Evolutionary conservation across 2,797 vertebrate species (phyloP).

Genomic region (Chaenodraco wilsoni): DNA sequence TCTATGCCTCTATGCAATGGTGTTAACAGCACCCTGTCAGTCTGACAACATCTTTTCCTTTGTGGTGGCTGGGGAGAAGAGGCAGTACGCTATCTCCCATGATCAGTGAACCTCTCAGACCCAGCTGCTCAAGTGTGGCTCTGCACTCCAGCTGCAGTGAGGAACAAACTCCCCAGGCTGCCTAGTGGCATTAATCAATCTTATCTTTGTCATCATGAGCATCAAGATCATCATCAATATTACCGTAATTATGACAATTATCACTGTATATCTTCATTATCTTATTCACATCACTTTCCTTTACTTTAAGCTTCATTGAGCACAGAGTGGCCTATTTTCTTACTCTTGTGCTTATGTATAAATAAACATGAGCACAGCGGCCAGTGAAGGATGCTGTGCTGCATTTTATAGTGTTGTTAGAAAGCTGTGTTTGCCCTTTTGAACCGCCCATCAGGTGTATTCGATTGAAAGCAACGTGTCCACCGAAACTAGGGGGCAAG

Average conservation of each 20-base stretch:
- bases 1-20: constrained; percentile 48
- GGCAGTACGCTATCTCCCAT: constrained; percentile 44
- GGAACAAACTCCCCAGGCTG: constrained; percentile 28
- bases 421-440: constrained; percentile 44
- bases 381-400: constrained; percentile 2
- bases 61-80: constrained; percentile 34
- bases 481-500: constrained; percentile 20
- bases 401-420: constrained; percentile 41
- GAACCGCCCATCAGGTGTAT: constrained; percentile 15
- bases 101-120: constrained; percentile 66
- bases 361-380: constrained; percentile 55
- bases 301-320: constrained; percentile 26
- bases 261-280: constrained; percentile 46
- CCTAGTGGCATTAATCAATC: constrained; percentile 54
- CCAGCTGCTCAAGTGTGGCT: constrained; percentile 43
- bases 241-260: constrained; percentile 44
- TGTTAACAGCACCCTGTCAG: constrained; percentile 65
- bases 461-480: constrained; percentile 26
- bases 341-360: constrained; percentile 16
- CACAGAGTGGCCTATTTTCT: constrained; percentile 25
- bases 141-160: constrained; percentile 26
- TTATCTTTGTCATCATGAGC: constrained; percentile 51
- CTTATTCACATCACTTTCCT: constrained; percentile 22
- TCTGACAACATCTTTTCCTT: constrained; percentile 67
- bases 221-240: constrained; percentile 58